Percentiles rank a stretch among this genome's conserved stretches.
Evolutionary conservation across 2,888 invertebrate species (phyloP).

Genomic region (Limnephilus auricula): DNA sequence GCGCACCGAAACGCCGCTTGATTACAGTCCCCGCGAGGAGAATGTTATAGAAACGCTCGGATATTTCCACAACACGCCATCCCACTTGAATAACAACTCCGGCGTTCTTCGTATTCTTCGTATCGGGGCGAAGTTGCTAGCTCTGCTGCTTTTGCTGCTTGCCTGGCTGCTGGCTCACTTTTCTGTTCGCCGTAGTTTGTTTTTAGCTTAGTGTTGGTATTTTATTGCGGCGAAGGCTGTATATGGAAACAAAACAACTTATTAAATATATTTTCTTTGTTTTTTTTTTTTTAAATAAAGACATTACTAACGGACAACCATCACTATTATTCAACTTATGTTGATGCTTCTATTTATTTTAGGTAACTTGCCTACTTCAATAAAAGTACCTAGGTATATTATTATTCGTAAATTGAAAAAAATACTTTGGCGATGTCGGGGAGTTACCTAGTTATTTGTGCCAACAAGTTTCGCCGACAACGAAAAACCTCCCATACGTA

Average conservation of each 20-base stretch:
- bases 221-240: slow-evolving; percentile 55
- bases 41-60: neutral
- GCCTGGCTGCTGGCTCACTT: slow-evolving; percentile 43
- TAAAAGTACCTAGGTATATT: neutral
- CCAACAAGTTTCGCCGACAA: no score
- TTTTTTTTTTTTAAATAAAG: slow-evolving; percentile 10
- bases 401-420: neutral
- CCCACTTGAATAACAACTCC: slow-evolving; percentile 18
- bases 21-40: neutral
- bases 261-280: slow-evolving; percentile 26
- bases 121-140: neutral
- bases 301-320: slow-evolving; percentile 5
- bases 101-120: neutral
- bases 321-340: neutral
- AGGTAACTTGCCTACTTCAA: neutral
- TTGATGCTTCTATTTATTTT: neutral
- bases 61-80: neutral
- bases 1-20: neutral
- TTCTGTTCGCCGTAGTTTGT: slow-evolving; percentile 15
- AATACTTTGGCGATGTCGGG: neutral
- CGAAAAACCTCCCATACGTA: neutral
- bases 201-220: slow-evolving; percentile 46
- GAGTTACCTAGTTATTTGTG: no score
- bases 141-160: neutral
- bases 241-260: slow-evolving; percentile 26